A percentile compares a stretch with the other conserved stretches of the same genome.
phyloP scores from a whole-genome alignment of 2,888 invertebrate species.

The Blastobasis adustella region DNA sequence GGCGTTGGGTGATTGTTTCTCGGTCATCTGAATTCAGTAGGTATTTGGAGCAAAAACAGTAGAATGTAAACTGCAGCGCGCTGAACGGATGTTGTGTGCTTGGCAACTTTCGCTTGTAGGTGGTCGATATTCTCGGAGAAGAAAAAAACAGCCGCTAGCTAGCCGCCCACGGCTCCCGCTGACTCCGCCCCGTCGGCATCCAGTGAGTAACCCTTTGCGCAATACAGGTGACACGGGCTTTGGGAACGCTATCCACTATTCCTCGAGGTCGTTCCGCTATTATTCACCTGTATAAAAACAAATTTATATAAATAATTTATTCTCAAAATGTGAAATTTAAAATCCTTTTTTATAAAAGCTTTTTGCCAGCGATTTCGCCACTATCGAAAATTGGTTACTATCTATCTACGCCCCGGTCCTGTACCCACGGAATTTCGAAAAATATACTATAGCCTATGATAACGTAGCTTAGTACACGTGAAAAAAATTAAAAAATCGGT shows the following conservation, averaged over 20 bases:
- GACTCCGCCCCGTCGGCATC: constrained; percentile 45
- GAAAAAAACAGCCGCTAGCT: constrained; percentile 31
- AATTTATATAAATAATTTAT: neutral
- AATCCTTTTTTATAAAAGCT: neutral
- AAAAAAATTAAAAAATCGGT: too few species aligned
- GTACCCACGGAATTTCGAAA: too few species aligned
- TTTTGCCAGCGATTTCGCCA: neutral
- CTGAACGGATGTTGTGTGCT: constrained; percentile 17
- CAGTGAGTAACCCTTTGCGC: constrained; percentile 56
- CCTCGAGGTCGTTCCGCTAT: neutral
- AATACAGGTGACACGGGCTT: constrained; percentile 54
- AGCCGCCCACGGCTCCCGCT: constrained; percentile 40
- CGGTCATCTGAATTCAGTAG: constrained; percentile 6
- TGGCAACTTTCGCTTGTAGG: constrained; percentile 45
- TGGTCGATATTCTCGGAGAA: constrained; percentile 52
- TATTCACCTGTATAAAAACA: constrained; percentile 4
- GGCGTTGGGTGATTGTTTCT: neutral
- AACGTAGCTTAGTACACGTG: too few species aligned
- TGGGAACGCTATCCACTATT: constrained; percentile 7
- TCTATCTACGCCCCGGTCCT: too few species aligned
- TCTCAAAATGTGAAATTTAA: neutral
- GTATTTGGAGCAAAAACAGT: constrained; percentile 9
- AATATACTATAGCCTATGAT: too few species aligned
- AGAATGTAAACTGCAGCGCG: constrained; percentile 20
- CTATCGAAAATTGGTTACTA: too few species aligned